phyloP scores from a whole-genome alignment of 2,113 vertebrate species.

The Mirounga angustirostris region DNA sequence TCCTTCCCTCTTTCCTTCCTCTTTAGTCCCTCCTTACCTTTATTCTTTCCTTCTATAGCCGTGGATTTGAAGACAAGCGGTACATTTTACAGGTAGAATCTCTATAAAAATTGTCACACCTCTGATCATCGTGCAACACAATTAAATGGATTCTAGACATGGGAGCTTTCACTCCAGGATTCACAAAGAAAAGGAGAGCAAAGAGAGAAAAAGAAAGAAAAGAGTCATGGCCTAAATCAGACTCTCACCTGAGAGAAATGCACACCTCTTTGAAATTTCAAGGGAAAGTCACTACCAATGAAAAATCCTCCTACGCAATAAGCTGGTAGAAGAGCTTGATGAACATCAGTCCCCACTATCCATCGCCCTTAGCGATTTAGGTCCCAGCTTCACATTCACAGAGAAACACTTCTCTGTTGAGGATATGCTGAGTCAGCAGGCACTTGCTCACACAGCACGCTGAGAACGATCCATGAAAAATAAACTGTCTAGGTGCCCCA shows the following conservation, averaged over 20 bases:
- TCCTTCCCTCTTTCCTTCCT: not conserved
- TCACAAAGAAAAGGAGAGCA: not conserved
- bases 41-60: not conserved
- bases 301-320: not conserved
- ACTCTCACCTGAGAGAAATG: conserved; percentile 28
- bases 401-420: not conserved
- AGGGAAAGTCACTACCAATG: not conserved
- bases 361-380: not conserved
- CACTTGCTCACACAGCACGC: not conserved
- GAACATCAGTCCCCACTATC: not conserved
- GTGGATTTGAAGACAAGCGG: not conserved
- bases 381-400: not conserved
- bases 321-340: conserved; percentile 18
- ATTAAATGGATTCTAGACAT: not conserved
- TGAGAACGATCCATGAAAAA: not conserved
- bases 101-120: not conserved
- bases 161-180: not conserved
- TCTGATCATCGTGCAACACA: not conserved
- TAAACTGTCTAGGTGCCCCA: not conserved
- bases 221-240: not conserved
- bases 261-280: conserved; percentile 27
- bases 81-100: not conserved
- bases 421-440: conserved; percentile 63
- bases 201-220: not conserved
- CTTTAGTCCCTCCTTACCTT: rapidly evolving